phyloP scores from a whole-genome alignment of 2,113 vertebrate species.

The Sitta europaea region DNA sequence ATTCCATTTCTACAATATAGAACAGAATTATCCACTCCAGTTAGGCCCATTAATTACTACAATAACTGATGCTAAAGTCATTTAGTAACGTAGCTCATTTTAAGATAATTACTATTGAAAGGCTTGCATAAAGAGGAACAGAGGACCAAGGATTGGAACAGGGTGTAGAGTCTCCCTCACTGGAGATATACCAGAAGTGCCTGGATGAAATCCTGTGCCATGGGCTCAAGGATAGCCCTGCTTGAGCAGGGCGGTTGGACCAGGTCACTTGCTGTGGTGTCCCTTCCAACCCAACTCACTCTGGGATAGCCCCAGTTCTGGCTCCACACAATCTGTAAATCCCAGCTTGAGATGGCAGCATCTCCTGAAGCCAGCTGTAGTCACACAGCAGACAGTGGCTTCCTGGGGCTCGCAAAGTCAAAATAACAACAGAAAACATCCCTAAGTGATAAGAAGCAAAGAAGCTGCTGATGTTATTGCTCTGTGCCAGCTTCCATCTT shows the following conservation, averaged over 20 bases:
- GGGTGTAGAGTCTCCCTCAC: neutral
- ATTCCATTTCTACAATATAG: neutral
- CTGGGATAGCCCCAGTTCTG: neutral
- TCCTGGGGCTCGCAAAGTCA: neutral
- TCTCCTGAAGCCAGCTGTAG: neutral
- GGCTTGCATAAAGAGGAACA: neutral
- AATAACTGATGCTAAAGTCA: neutral
- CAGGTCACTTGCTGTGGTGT: neutral
- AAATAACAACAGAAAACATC: neutral
- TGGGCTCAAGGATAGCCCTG: neutral
- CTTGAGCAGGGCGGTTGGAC: neutral
- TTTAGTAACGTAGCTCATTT: neutral
- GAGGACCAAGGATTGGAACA: neutral
- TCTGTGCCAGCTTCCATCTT: neutral
- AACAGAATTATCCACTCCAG: neutral
- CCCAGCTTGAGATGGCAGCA: neutral
- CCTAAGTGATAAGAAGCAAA: neutral
- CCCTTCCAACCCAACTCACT: neutral
- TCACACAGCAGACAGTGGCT: neutral
- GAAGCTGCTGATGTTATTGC: neutral
- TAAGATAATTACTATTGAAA: neutral
- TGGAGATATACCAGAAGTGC: neutral
- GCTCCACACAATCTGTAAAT: neutral
- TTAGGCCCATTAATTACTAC: neutral
- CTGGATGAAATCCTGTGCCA: neutral